Evolutionary conservation across 1,140 invertebrate species (phyloP).

Genomic region (Adoxophyes honmai): DNA sequence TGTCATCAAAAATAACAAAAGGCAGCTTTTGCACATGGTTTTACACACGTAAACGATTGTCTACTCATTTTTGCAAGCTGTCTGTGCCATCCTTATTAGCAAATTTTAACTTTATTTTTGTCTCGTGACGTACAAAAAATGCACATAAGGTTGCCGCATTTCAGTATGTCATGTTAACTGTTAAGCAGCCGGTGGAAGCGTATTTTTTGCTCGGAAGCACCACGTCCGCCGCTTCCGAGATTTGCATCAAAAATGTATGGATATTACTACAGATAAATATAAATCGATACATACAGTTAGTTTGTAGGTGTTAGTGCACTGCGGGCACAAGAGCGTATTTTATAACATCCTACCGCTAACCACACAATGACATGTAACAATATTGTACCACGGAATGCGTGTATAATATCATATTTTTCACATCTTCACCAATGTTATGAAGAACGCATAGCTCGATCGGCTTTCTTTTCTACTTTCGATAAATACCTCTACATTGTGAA

Average conservation of each 20-base stretch:
- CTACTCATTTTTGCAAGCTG: no score
- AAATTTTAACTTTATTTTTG: background rate
- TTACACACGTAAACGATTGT: no score
- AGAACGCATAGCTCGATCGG: background rate
- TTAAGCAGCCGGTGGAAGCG: conserved; percentile 1
- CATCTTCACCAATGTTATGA: conserved; percentile 5
- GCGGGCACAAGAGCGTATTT: conserved; percentile 2
- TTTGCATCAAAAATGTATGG: conserved; percentile 13
- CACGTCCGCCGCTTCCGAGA: conserved; percentile 11
- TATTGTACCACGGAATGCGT: background rate
- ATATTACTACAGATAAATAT: background rate
- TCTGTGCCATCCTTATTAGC: background rate
- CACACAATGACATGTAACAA: background rate
- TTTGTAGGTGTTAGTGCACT: background rate
- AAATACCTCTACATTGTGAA: conserved; percentile 10
- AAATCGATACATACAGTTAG: conserved; percentile 8
- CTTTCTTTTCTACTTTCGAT: conserved; percentile 10
- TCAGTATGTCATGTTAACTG: background rate
- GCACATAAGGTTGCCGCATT: conserved; percentile 1
- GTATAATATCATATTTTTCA: background rate
- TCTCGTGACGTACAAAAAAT: background rate
- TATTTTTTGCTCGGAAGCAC: conserved; percentile 12
- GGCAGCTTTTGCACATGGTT: no score
- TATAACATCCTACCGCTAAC: no score
- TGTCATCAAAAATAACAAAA: no score